Base-by-base conservation (phyloP, 1,140 invertebrate genomes). In the Drosophila mayri region DNA sequence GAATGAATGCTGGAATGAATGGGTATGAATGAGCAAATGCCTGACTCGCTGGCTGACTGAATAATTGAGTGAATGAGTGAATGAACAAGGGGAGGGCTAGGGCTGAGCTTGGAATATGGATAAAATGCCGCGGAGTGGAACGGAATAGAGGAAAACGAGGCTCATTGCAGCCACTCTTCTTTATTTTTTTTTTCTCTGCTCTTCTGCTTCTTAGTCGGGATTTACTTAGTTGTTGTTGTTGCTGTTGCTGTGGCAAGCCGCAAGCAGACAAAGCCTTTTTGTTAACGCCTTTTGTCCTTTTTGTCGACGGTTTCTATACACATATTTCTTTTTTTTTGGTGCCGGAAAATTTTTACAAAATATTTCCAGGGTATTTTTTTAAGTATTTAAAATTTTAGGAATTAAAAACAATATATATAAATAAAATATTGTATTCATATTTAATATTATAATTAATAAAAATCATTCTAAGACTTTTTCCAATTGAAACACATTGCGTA, bases 211-310 rank as follows among this genome's bases (percentile, higher is more conserved):
- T 75, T 76, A 64, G 62, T 4, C 16, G 11, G 62, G 30, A 47
- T 30, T 25, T 65, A 25, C 61, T 52, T 67, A 12, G 52, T 46
- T 7, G 43, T 55, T 30, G 20, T 55, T 46, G 41, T 22, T 52
- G 40, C 30, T 73, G 55, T 49, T 47, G 65, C 59, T 50, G 57
- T 50, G 76, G 82, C 78, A 79, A 55, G 64, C 75, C 75, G 58
- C 82, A 85, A 62, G 63, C 61, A 64, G 62, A 76, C 82, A 86
- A 86, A 86, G 68, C 47, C 50, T 62, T 76, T 78, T 85, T 84
- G 81, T 85, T 86, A 75, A 22, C 38, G 30, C 30, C 44, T 55
- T 63, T 81, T 74, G 74, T 70, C 38, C 54, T 59, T 65, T 18
- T 47, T 57, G 50, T 32, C 28, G 41, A 38, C 52, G 70, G 59